A percentile compares a stretch with the other conserved stretches of the same genome.
Evolutionary conservation across 2,888 invertebrate genomes (phyloP).

Genomic region (Bhutanitis thaidina): DNA sequence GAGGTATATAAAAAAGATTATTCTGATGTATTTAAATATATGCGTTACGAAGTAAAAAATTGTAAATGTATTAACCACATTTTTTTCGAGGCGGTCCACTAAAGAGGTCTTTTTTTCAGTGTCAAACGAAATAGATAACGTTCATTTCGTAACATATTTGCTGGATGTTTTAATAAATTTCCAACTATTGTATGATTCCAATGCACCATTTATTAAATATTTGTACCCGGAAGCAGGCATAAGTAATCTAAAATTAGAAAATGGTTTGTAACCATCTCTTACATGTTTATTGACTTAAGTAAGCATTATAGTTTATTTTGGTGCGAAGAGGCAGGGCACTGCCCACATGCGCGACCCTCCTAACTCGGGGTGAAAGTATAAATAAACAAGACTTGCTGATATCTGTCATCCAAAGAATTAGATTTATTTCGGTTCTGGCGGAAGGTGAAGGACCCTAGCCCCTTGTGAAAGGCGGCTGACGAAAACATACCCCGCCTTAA

Average conservation of each 20-base stretch:
- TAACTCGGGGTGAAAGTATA: conserved; percentile 67
- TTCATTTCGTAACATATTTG: conserved; percentile 13
- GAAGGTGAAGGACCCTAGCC: conserved; percentile 71
- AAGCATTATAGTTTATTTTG: conserved; percentile 68
- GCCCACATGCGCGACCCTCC: conserved; percentile 67
- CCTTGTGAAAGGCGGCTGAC: conserved; percentile 41
- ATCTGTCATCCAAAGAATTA: conserved; percentile 77
- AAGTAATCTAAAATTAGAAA: conserved; percentile 11
- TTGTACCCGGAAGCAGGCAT: background rate
- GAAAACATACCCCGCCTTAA: conserved; percentile 39
- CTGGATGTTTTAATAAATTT: background rate
- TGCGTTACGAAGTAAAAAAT: conserved; percentile 46
- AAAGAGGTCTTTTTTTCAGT: conserved; percentile 58
- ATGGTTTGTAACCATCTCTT: conserved; percentile 27
- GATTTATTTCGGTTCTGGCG: conserved; percentile 73
- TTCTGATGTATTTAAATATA: conserved; percentile 70
- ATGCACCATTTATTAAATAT: background rate
- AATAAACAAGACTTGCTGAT: conserved; percentile 79
- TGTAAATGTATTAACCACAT: conserved; percentile 67
- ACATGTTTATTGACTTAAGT: conserved; percentile 54
- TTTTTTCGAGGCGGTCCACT: conserved; percentile 57
- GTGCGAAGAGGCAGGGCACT: conserved; percentile 53
- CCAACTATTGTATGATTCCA: background rate
- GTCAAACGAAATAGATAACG: conserved; percentile 30
- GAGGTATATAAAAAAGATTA: conserved; percentile 48